Base-by-base conservation (phyloP, 2,888 invertebrate species). In the Drosophila quasianomalipes region DNA sequence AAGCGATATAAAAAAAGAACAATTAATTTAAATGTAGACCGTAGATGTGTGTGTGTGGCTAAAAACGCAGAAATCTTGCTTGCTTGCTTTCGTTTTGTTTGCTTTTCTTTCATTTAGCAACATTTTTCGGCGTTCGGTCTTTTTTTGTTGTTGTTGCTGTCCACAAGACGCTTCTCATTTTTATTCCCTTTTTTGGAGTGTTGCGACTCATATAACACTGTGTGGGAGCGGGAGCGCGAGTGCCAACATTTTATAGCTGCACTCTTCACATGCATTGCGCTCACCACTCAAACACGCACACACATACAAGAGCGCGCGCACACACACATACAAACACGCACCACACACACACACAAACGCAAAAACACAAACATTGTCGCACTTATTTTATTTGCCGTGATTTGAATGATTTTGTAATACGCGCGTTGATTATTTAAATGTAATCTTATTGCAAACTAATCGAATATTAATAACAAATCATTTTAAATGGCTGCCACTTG, bases 111-210 rank as follows among this genome's bases (percentile, higher is more conserved):
- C 74, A 81, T 81, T 90, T 86, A 84, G 91, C 89, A 87, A 91
- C 82, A 90, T 84, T 83, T 80, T 85, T 81, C 89, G 89, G 89
- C 89, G 76, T 83, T 85, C 70, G 89, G 68, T 83, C 68, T 83
- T 69, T 62, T 75, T 30, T 58, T 58, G 39, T 57, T 58, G 58
- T 79, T 73, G 76, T 70, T 82, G 82, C 80, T 83, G 86, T 81
- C 72, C 68, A 47, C 57, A 83, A 85, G 87, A 88, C 74, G 86
- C 83, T 90, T 84, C 90, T 85, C 90, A 88, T 91, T 91, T 93
- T 93, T 92, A 93, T 93, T 93, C 93, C 92, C 92, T 93, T 93
- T 93, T 93, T 93, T 93, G 92, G 92, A 79, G 93, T 93, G 93
- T 93, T 93, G 93, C 79, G 92, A 93, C 92, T 93, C 93, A 92